Percentiles rank a stretch among this genome's conserved stretches.
These are phyloP conservation scores for Morus bassanus DNA, from an alignment of 2,797 vertebrate genomes.

Conservation along the genomic window DNA sequence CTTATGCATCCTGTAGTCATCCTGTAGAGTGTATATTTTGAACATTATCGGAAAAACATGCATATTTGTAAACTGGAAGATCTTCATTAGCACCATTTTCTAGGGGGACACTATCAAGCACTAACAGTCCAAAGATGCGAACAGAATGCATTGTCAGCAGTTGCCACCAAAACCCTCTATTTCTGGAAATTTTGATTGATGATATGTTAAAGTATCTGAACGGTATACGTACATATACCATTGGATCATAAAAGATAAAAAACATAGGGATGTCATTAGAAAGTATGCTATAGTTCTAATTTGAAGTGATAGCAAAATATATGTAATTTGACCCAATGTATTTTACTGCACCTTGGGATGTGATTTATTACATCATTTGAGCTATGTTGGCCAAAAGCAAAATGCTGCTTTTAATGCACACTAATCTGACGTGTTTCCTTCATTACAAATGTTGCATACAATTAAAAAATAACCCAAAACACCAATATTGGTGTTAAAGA, in stretches of 20 bases:
- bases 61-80: neutral
- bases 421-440: neutral
- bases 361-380: neutral
- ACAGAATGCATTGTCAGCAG: neutral
- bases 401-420: neutral
- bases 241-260: neutral
- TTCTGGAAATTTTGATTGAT: neutral
- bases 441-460: neutral
- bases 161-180: neutral
- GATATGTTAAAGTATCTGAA: neutral
- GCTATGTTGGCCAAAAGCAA: neutral
- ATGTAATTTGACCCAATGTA: neutral
- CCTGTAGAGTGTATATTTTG: neutral
- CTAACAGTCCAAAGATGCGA: neutral
- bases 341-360: neutral
- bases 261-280: neutral
- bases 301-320: neutral
- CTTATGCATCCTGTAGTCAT: neutral
- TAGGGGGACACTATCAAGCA: neutral
- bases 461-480: neutral
- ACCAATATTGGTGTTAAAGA: neutral
- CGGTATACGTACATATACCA: too few species aligned
- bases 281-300: neutral
- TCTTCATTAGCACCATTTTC: neutral
- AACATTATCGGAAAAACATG: neutral